Evolutionary conservation across 2,888 invertebrate genomes (phyloP).

Genomic region (Omphaloscelis lunosa): DNA sequence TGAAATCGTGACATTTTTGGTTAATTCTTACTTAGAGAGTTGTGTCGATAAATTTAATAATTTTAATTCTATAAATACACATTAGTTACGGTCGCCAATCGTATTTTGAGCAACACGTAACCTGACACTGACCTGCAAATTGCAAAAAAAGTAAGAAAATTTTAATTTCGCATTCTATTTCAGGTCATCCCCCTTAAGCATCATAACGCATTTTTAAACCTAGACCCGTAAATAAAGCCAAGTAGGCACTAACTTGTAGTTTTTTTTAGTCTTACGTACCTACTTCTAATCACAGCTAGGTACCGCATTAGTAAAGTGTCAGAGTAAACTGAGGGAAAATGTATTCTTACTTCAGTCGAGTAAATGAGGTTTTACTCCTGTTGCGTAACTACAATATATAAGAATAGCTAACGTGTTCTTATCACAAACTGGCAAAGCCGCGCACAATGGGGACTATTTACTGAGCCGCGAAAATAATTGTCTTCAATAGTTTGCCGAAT

Average conservation of each 20-base stretch:
- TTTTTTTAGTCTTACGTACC: not conserved
- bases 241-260: not conserved
- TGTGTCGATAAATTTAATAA: too few relatives aligned
- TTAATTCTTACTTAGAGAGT: too few relatives aligned
- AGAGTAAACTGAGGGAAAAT: slow-evolving; percentile 23
- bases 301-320: slow-evolving; percentile 19
- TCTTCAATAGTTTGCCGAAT: slow-evolving; percentile 7
- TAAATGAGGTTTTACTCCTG: slow-evolving; percentile 19
- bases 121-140: too few relatives aligned
- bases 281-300: slow-evolving; percentile 14
- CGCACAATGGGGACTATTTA: slow-evolving; percentile 2
- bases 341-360: slow-evolving; percentile 9
- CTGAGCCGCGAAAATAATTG: slow-evolving; percentile 36
- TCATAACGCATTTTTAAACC: not conserved
- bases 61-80: too few relatives aligned
- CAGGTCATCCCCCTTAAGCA: too few relatives aligned
- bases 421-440: not conserved
- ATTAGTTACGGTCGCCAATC: too few relatives aligned
- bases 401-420: slow-evolving; percentile 18
- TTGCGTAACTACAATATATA: slow-evolving; percentile 18
- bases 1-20: too few relatives aligned
- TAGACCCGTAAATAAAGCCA: not conserved
- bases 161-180: too few relatives aligned
- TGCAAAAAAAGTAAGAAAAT: too few relatives aligned
- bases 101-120: too few relatives aligned